These are phyloP conservation scores for Epinephelus cyanopodus DNA, from an alignment of 2,113 vertebrate species.

Conservation along the genomic window DNA sequence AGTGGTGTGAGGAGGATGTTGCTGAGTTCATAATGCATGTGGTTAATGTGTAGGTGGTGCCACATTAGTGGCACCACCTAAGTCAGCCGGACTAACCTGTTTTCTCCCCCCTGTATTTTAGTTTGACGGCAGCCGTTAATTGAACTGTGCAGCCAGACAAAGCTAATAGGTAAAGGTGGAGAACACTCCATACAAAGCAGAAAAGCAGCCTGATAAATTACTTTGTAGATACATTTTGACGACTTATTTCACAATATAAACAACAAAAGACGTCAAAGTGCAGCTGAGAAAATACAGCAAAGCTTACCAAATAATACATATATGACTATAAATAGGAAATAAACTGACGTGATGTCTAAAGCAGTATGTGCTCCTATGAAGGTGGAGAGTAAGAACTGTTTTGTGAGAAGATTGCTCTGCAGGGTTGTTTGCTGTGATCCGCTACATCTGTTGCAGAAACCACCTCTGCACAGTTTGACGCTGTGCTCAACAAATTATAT, in stretches of 20 bases:
- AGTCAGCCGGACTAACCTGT: conserved; percentile 17
- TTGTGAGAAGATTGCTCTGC: too few relatives aligned
- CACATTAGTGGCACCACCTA: neutral
- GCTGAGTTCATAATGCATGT: neutral
- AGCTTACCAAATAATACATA: too few relatives aligned
- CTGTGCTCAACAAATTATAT: too few relatives aligned
- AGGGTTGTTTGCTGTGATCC: too few relatives aligned
- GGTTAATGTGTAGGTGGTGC: neutral
- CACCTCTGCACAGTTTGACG: too few relatives aligned
- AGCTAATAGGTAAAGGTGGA: neutral
- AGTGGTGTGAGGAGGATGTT: neutral
- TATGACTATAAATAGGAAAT: too few relatives aligned
- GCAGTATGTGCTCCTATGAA: too few relatives aligned
- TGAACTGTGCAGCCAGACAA: neutral
- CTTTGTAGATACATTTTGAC: too few relatives aligned
- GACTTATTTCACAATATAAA: neutral
- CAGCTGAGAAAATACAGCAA: neutral
- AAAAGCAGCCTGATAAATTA: neutral
- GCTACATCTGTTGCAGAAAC: too few relatives aligned
- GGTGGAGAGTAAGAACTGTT: too few relatives aligned
- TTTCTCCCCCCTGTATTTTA: neutral
- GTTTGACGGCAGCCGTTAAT: neutral
- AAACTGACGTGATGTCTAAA: too few relatives aligned
- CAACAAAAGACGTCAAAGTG: neutral
- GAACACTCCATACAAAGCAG: neutral